These are phyloP conservation scores for Macrocentrus cingulum DNA, from an alignment of 1,140 invertebrate species.

Conservation along the genomic window DNA sequence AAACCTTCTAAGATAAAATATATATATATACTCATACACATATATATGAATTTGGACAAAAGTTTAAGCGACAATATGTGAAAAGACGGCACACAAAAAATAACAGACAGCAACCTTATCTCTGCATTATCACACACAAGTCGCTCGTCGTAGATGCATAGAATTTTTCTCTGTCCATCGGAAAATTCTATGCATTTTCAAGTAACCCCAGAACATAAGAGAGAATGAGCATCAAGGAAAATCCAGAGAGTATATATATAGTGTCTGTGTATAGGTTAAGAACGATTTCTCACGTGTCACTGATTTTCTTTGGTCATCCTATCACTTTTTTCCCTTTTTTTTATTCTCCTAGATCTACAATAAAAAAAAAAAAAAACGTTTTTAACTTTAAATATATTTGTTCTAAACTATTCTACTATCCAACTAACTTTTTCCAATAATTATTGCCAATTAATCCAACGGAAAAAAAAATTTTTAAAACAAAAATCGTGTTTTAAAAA, in stretches of 20 bases:
- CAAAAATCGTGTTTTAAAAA: too few relatives aligned
- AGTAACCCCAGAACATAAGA: constrained; percentile 1
- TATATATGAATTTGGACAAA: not conserved
- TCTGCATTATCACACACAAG: constrained; percentile 20
- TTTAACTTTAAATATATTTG: too few relatives aligned
- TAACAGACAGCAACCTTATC: not conserved
- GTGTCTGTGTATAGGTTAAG: constrained; percentile 1
- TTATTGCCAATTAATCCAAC: too few relatives aligned
- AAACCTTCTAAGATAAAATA: too few relatives aligned
- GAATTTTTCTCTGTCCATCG: constrained; percentile 27
- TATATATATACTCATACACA: too few relatives aligned
- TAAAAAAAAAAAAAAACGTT: too few relatives aligned
- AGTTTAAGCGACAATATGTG: not conserved
- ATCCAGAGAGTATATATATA: not conserved
- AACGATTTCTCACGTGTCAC: constrained; percentile 23
- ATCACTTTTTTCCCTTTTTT: too few relatives aligned
- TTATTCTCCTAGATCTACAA: too few relatives aligned
- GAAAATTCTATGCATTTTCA: constrained; percentile 26
- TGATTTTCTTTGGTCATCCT: constrained; percentile 2
- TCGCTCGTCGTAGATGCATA: constrained; percentile 23
- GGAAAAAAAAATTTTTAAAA: too few relatives aligned
- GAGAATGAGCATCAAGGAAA: not conserved
- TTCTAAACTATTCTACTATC: too few relatives aligned
- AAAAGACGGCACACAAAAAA: not conserved
- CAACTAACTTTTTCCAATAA: too few relatives aligned